Percentiles rank a stretch among this genome's conserved stretches.
These are phyloP conservation scores for Hofmannophila pseudospretella DNA, from an alignment of 2,888 invertebrate genomes.

Conservation along the genomic window DNA sequence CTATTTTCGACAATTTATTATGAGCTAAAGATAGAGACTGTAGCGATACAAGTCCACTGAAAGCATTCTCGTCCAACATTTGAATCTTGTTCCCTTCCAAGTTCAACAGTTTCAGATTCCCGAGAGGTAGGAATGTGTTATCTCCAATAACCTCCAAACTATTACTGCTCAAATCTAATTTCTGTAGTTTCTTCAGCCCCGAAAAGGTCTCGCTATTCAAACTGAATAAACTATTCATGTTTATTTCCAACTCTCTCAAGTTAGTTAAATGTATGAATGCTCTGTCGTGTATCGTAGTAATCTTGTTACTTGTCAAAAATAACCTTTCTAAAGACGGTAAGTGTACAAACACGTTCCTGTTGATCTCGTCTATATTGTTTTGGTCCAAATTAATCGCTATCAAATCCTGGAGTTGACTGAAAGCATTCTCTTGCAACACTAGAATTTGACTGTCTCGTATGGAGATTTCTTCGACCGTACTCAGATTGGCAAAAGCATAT, in stretches of 20 bases:
- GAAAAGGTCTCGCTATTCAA: conserved; percentile 86
- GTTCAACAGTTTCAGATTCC: conserved; percentile 44
- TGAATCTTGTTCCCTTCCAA: conserved; percentile 64
- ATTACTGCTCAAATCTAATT: conserved; percentile 84
- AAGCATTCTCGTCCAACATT: conserved; percentile 65
- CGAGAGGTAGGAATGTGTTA: conserved; percentile 79
- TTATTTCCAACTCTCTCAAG: conserved; percentile 87
- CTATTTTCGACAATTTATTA: conserved; percentile 48
- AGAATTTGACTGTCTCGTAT: conserved; percentile 83
- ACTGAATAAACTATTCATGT: conserved; percentile 83
- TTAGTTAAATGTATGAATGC: conserved; percentile 85
- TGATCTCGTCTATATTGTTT: conserved; percentile 84
- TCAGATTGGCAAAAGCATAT: conserved; percentile 84
- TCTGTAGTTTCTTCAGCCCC: conserved; percentile 82
- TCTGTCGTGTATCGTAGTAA: conserved; percentile 89
- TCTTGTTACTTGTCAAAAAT: conserved; percentile 88
- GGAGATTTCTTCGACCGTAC: conserved; percentile 80
- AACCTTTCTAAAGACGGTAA: conserved; percentile 83
- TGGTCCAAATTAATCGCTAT: conserved; percentile 82
- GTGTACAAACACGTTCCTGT: conserved; percentile 84
- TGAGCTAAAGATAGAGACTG: conserved; percentile 48
- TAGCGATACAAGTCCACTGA: conserved; percentile 48
- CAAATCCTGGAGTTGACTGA: conserved; percentile 82
- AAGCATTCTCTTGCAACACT: conserved; percentile 79
- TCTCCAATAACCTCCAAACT: conserved; percentile 86